Evolutionary conservation across 2,888 invertebrate genomes (phyloP), one percentile per base, ranked within the genome.

Genomic region (Cryptocephalus moraei): DNA sequence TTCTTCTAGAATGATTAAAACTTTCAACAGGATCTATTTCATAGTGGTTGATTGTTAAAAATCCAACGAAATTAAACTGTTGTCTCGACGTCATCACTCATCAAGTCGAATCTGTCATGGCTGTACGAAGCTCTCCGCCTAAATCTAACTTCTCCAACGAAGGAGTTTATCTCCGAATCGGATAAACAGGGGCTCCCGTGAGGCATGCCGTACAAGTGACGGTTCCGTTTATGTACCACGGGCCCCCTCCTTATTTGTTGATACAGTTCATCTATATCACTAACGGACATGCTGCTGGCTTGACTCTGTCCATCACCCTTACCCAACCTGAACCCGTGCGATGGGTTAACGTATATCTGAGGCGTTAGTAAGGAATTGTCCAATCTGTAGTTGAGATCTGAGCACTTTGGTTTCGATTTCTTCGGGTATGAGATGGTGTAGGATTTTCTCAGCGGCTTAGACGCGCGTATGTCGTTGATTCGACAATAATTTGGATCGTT

Each of bases 191-290:
- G 62, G 53, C 63, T 66, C 39, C 54, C 56, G 13, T 55, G 52
- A 8, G 55, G 47, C n/a, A 51, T 39, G 22, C 46, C 38, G 43
- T 53, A 53, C 44, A 47, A 47, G 32, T 53, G 52, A 6, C 14
- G 10, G 32, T 33, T 11, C 11, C 22, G 1, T 32, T 42, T 22
- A n/a, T 33, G 13, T n/a, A 33, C 11, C 9, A 9, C 32, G 9
- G 62, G 59, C 12, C 65, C 64, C 56, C 79, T 72, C 11, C 78
- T 75, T 40, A 84, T 84, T 60, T 81, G 81, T 56, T 84, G 81
- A 62, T 84, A 84, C 8, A 84, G 69, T 61, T 83, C 83, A 59
- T 84, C 84, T 43, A 84, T 71, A 55, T 80, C 80, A 59, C 79
- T 79, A 3, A 68, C 67, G 2, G 67, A 71, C 0, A 76, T 76